Evolutionary conservation across 2,888 invertebrate genomes (phyloP).

Genomic region (Drosophila quinaria): DNA sequence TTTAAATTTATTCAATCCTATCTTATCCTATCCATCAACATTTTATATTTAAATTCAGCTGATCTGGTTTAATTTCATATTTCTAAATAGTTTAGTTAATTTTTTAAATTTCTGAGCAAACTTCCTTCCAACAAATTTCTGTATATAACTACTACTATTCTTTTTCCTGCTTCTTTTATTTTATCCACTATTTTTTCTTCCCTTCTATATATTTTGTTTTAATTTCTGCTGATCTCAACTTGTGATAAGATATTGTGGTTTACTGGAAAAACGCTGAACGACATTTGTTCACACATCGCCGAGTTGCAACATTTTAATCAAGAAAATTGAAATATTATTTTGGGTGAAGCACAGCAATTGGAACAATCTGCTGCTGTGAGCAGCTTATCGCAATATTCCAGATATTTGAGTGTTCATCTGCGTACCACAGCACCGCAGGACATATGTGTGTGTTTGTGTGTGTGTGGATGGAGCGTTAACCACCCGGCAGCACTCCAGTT

Average conservation of each 20-base stretch:
- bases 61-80: no score
- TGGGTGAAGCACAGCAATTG: constrained; percentile 40
- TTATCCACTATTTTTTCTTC: neutral
- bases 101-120: no score
- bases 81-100: no score
- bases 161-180: neutral
- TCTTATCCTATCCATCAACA: no score
- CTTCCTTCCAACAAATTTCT: no score
- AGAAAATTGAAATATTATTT: constrained; percentile 54
- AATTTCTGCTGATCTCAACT: neutral
- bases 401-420: constrained; percentile 71
- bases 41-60: no score
- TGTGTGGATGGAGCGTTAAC: constrained; percentile 29
- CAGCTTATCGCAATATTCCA: constrained; percentile 53
- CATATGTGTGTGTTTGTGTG: constrained; percentile 11
- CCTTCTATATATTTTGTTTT: neutral
- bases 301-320: constrained; percentile 61
- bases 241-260: constrained; percentile 1
- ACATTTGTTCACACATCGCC: constrained; percentile 73
- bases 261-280: constrained; percentile 13
- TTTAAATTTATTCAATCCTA: no score
- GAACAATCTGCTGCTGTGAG: constrained; percentile 65
- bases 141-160: neutral
- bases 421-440: constrained; percentile 73
- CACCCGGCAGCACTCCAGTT: constrained; percentile 64